Evolutionary conservation across 1,140 invertebrate genomes (phyloP).

Genomic region (Saccostrea echinata): DNA sequence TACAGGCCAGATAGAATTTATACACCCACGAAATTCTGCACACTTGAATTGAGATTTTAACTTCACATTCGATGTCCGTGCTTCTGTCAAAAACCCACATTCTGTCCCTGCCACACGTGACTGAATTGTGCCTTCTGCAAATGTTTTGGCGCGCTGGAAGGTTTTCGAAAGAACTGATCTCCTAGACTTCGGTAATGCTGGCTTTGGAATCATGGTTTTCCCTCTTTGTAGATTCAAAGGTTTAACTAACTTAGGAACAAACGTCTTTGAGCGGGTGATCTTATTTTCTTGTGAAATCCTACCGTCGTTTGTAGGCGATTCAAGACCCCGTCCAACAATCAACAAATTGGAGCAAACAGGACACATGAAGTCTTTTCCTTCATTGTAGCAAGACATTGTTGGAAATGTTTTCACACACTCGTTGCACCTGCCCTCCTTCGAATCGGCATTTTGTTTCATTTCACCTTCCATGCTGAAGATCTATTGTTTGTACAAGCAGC

Average conservation of each 20-base stretch:
- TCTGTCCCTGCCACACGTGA: not conserved
- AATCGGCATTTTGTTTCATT: not conserved
- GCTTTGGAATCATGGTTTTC: not conserved
- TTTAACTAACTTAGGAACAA: not conserved
- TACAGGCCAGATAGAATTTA: conserved; percentile 33
- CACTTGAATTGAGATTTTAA: conserved; percentile 17
- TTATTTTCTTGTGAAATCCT: not conserved
- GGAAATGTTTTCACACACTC: conserved; percentile 12
- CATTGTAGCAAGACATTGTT: conserved; percentile 33
- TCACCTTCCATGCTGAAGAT: not conserved
- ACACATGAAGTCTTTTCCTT: conserved; percentile 3
- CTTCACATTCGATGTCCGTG: not conserved
- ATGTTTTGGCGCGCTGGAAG: conserved; percentile 17
- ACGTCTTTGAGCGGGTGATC: not conserved
- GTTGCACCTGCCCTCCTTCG: not conserved
- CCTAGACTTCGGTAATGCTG: not conserved
- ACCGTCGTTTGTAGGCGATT: not conserved
- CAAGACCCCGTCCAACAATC: not conserved
- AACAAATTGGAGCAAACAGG: conserved; percentile 12
- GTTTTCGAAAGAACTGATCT: conserved; percentile 3
- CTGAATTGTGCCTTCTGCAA: conserved; percentile 2
- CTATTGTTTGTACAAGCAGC: conserved; percentile 3
- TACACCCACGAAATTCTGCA: not conserved
- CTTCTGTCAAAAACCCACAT: not conserved
- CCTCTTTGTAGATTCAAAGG: not conserved